phyloP scores from a whole-genome alignment of 2,797 vertebrate genomes.

The Rhyacichthys aspro region DNA sequence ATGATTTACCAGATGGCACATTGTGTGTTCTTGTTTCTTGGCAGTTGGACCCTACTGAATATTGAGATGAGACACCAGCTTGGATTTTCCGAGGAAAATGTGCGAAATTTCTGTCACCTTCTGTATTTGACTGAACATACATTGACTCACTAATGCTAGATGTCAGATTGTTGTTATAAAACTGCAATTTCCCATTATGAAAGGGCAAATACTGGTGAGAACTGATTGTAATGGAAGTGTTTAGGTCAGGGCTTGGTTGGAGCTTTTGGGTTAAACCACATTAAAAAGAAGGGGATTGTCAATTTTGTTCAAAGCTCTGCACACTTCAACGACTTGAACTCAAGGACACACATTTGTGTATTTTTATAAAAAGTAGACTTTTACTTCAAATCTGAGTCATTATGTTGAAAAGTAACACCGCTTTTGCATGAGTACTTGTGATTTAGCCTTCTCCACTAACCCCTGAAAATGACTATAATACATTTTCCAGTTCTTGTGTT shows the following conservation, averaged over 20 bases:
- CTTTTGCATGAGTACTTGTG: too few species aligned
- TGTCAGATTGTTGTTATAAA: conserved; percentile 11
- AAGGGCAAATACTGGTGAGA: background rate
- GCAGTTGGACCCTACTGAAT: conserved; percentile 77
- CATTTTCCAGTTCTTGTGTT: conserved; percentile 8
- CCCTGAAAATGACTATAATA: background rate
- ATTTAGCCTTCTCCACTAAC: background rate
- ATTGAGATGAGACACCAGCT: conserved; percentile 74
- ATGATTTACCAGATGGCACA: conserved; percentile 79
- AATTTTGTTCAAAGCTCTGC: too few species aligned
- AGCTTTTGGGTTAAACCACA: too few species aligned
- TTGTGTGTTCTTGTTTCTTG: conserved; percentile 76
- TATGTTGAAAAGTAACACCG: too few species aligned
- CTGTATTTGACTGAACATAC: conserved; percentile 36
- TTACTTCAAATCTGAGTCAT: too few species aligned
- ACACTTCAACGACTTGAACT: too few species aligned
- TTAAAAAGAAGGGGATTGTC: too few species aligned
- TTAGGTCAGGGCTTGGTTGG: background rate
- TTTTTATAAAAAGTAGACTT: too few species aligned
- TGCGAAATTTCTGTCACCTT: conserved; percentile 63
- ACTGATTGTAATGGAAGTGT: background rate
- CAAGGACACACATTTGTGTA: too few species aligned
- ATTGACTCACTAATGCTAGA: conserved; percentile 12
- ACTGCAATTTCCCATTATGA: conserved; percentile 3
- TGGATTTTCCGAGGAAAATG: conserved; percentile 51